Evolutionary conservation across 2,113 vertebrate genomes (phyloP), one percentile per base, ranked within the genome.

Genomic region (Dendropsophus ebraccatus): DNA sequence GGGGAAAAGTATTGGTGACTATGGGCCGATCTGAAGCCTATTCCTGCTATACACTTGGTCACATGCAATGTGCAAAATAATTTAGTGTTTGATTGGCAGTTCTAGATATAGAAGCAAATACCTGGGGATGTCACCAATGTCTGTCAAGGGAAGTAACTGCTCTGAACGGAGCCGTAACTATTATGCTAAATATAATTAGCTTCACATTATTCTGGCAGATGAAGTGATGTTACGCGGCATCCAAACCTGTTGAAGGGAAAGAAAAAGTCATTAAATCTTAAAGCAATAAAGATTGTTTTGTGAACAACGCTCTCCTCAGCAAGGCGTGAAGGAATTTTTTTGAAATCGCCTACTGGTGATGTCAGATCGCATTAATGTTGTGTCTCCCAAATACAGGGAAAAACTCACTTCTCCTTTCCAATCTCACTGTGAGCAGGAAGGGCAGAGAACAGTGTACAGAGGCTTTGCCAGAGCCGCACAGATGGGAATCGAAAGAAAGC

Each of bases 261-360:
- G 30, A 85, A 77, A 67, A 78, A 62, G 75, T 54, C 74, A 85
- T 72, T 70, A 86, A 80, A 86, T 86, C 75, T 86, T 70, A 79
- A 73, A 72, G 84, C 49, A 58, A 49, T 81, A 73, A 86, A 72
- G 52, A 23, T 28, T 73, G 50, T 73, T 86, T 86, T 81, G 84
- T 73, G 84, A 73, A 81, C 76, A 70, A 19, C 74, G 2, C 75
- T 70, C 62, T 79, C 84, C 62, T 78, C 74, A 85, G 47, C 47
- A 69, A 70, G 75, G 84, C 84, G 76, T 78, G 75, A 85, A 85
- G 49, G 50, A 62, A 85, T 85, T 85, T 85, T 85, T 85, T 8
- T 85, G 84, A 85, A 85, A 45, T 78, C 62, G 75, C 84, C 84
- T 79, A 50, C 75, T 79, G 75, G 30, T 85, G 60, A 56, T 85